A percentile compares a stretch with the other conserved stretches of the same genome.
These are phyloP conservation scores for Drosophila austrosaltans DNA, from an alignment of 2,888 invertebrate species.

Conservation along the genomic window DNA sequence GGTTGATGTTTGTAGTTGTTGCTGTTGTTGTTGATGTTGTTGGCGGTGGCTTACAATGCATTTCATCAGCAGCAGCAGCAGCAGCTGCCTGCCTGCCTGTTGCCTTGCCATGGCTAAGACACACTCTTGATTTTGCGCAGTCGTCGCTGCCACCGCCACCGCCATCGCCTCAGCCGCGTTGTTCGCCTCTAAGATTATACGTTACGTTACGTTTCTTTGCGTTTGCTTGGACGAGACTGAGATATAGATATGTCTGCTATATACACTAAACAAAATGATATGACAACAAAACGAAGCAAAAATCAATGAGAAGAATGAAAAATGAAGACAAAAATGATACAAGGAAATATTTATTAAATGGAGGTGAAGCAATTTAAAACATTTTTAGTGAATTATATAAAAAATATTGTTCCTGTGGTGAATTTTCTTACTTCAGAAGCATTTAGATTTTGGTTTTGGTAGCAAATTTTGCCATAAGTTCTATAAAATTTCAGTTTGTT, in stretches of 20 bases:
- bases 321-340: neutral
- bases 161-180: slow-evolving; percentile 9
- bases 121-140: slow-evolving; percentile 71
- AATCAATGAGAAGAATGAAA: neutral
- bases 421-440: no score
- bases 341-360: no score
- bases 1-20: slow-evolving; percentile 36
- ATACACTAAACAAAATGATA: slow-evolving; percentile 27
- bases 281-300: no score
- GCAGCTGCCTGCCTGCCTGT: slow-evolving; percentile 54
- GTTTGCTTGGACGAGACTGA: slow-evolving; percentile 66
- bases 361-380: no score
- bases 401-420: no score
- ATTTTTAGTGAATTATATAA: no score
- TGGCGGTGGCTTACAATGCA: slow-evolving; percentile 66
- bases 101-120: slow-evolving; percentile 61
- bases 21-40: slow-evolving; percentile 39
- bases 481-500: no score
- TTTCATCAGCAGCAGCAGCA: slow-evolving; percentile 63
- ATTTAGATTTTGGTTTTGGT: no score
- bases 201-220: slow-evolving; percentile 74
- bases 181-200: slow-evolving; percentile 70
- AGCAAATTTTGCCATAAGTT: no score
- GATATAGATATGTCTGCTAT: slow-evolving; percentile 58
- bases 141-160: slow-evolving; percentile 12